Evolutionary conservation across 2,888 invertebrate species (phyloP), one percentile per base, ranked within the genome.

Genomic region (Chirona hameri): DNA sequence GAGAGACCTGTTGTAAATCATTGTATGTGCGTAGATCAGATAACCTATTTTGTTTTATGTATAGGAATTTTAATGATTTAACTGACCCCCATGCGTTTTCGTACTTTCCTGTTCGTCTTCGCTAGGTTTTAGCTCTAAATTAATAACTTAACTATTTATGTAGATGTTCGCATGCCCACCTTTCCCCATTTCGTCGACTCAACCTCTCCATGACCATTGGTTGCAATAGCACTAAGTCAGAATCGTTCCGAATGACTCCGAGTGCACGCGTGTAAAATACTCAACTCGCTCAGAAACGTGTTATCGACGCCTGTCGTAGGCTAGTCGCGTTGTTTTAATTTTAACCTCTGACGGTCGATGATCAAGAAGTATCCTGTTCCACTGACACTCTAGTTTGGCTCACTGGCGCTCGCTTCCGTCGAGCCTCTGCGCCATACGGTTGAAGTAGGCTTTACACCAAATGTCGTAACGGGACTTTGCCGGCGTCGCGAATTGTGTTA

Each of bases 41-140:
- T 21, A 24, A 76, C 76, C 39, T 76, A 76, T 76, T 76, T 76
- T 76, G 76, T 76, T 76, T 76, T 76, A 76, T 39, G 76, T 46
- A 24, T 46, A 76, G 46, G 76, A 72, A 76, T 76, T 76, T 76
- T 76, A 76, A 76, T 46, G 46, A 76, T 76, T 76, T 76, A 76
- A 39, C 76, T 21, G 46, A 24, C 76, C 24, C 24, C 31, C 76
- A 46, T 46, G 39, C 15, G 72, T 72, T 31, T 29, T 72, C 31
- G 31, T 4, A 31, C 27, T 27, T 29, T 18, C 29, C n/a, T 72
- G 2, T 15, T 72, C 72, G 72, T 18, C 72, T 72, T 27, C 76
- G 9, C 1, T 24, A 46, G 24, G 72, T 46, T 21, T 46, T 46
- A 27, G 24, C 12, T 7, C 76, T 76, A 76, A 76, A 76, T 76